Evolutionary conservation across 2,888 invertebrate genomes (phyloP), one percentile per base, ranked within the genome.

Genomic region (Caprella mutica): DNA sequence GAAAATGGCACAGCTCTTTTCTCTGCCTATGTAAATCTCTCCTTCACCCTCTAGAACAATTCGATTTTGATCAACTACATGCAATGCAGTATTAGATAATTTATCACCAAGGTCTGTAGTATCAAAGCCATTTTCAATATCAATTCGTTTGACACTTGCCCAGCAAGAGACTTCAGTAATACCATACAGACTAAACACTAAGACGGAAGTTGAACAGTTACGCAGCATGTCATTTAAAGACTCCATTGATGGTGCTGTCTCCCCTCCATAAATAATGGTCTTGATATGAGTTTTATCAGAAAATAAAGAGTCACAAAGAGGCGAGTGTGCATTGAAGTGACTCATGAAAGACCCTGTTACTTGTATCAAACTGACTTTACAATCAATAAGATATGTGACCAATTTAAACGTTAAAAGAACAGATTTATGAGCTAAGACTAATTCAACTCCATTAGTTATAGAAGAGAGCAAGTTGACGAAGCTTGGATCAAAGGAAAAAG

Each of bases 161-260:
- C 48, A 48, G 8, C 48, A 48, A 24, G 48, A 48, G n/a, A 48
- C 14, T 19, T 48, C 48, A n/a, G 48, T 48, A n/a, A 48, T n/a
- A 26, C 48, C 48, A 48, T 48, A 48, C 27, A 48, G 29, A 48
- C 29, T 48, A 48, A 26, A 48, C 17, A 48, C 27, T 48, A n/a
- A 29, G n/a, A 48, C 26, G 14, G 9, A n/a, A n/a, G n/a, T 48
- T n/a, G n/a, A 48, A 19, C 19, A 12, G 26, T n/a, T n/a, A 26
- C 14, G 3, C n/a, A 48, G 29, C 48, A 26, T 29, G n/a, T 3
- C 24, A 26, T 12, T 48, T 26, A 14, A 48, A n/a, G 26, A 9
- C 3, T 17, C 2, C 29, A 14, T 26, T n/a, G 48, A 23, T 5
- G 48, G 48, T 29, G 29, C 26, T 5, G 17, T 19, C 29, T 48